Evolutionary conservation across 2,113 vertebrate genomes (phyloP), one percentile per base, ranked within the genome.

Genomic region (Phaethornis superciliosus): DNA sequence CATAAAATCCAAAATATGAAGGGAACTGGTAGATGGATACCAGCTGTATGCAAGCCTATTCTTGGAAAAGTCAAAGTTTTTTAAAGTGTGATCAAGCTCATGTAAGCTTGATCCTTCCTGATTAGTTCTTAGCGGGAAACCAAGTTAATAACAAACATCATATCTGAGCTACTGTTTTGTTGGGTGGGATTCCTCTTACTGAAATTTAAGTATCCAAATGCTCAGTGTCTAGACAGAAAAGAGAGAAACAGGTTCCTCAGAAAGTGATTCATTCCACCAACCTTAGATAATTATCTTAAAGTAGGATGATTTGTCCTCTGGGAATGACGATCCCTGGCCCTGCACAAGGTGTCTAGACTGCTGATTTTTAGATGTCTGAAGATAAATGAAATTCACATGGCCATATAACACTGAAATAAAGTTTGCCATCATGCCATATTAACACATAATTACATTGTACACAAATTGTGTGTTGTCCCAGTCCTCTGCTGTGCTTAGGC

Each of bases 291-390:
- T 63, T 63, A 67, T 27, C 52, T 42, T 5, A 16, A 44, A 32
- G 68, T 2, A 63, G 77, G 28, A 84, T 19, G 49, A 47, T 64
- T 35, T 63, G 35, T 65, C 74, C 76, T 42, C 30, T 16, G 62
- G 78, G 52, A 22, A 33, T 81, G 80, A 51, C 68, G 46, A 51
- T 21, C 51, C 27, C 2, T 13, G 27, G 35, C 46, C 60, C 51
- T 80, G 33, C 40, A 8, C 17, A 28, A 75, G 52, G 62, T 0
- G 40, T 91, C 93, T 92, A 95, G 87, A 94, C 87, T 92, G 77
- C 72, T 90, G 12, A 88, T 74, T 92, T 88, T 81, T 1, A 86
- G 86, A 88, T 78, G 89, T 70, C 91, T 95, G 72, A 74, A 89
- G 91, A 96, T 94, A 93, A 92, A 54, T 26, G 26, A 62, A 78